Evolutionary conservation across 2,113 vertebrate genomes (phyloP), one percentile per base, ranked within the genome.

Genomic region (Manacus vitellinus): DNA sequence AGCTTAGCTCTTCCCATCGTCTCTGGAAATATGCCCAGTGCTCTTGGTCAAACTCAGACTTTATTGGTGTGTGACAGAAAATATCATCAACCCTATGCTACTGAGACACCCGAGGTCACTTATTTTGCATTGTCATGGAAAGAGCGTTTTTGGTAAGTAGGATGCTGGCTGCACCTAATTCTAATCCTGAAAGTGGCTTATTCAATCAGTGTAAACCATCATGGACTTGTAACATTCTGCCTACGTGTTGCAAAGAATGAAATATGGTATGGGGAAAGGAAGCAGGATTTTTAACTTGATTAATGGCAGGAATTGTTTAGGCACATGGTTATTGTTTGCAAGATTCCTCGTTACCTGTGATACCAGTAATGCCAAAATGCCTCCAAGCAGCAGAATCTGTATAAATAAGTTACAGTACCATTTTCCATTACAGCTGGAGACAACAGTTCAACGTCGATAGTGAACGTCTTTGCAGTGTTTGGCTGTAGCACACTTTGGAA

Each of bases 151-250:
- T 93, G 81, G 47, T 85, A 82, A 85, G 74, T 72, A 56, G n/a
- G 70, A 46, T 85, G 66, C 44, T 89, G 74, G 39, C n/a, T 67
- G 58, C 58, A 30, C 43, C 62, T 9, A 3, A 20, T 35, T 87
- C 61, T 91, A 65, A 83, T 86, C 81, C 72, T 90, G 75, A 37
- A 93, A 93, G 90, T 92, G 72, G 75, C 66, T 92, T 82, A 72
- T 65, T 94, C 75, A 56, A 54, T 88, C 62, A 55, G 35, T 17
- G 51, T 73, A 90, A 95, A 94, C 41, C 37, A 55, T 67, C 24
- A 14, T 3, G 11, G 63, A 76, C 46, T 86, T 65, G 23, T n/a
- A 54, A 14, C 35, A 68, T 35, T 77, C 41, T 92, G 63, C 67
- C 59, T 24, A 7, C 2, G 4, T 51, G 15, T 74, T 71, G 35